phyloP scores from a whole-genome alignment of 1,140 invertebrate species.

The Heliconius congener region DNA sequence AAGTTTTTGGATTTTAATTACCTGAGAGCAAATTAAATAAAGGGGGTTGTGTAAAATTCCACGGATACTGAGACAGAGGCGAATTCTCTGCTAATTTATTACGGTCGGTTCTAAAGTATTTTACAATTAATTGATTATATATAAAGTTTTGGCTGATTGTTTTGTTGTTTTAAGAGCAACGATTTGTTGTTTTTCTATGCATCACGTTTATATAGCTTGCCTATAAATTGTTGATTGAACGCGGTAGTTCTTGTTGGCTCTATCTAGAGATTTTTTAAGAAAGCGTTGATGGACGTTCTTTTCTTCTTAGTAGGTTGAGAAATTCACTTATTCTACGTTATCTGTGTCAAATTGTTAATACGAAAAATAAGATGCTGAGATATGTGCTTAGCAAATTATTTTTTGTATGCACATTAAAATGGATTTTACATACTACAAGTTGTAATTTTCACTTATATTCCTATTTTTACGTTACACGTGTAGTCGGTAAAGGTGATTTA shows the following conservation, averaged over 20 bases:
- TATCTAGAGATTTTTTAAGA: too few species aligned
- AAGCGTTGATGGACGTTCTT: too few species aligned
- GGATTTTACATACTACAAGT: neutral
- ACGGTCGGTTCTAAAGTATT: slow-evolving; percentile 40
- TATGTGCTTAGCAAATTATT: too few species aligned
- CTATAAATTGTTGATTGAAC: too few species aligned
- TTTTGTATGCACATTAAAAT: too few species aligned
- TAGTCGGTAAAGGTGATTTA: neutral
- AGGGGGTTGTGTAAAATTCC: slow-evolving; percentile 47
- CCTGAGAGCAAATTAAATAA: slow-evolving; percentile 73
- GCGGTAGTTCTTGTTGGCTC: too few species aligned
- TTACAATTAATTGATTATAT: slow-evolving; percentile 35
- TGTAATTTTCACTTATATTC: too few species aligned
- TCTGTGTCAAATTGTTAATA: neutral
- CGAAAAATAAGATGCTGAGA: neutral
- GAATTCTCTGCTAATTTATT: slow-evolving; percentile 49
- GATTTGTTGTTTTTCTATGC: too few species aligned
- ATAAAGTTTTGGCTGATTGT: slow-evolving; percentile 28
- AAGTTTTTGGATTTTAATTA: slow-evolving; percentile 76
- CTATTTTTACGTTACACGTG: neutral
- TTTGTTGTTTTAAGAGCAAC: slow-evolving; percentile 16
- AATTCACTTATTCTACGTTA: too few species aligned
- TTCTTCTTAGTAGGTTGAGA: too few species aligned
- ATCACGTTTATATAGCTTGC: too few species aligned
- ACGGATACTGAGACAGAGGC: slow-evolving; percentile 40